Evolutionary conservation across 30 jellyfish, hydroid and myxozoan species (phyloP), one percentile per base, ranked within the genome.

Genomic region (Aurelia coerulea): DNA sequence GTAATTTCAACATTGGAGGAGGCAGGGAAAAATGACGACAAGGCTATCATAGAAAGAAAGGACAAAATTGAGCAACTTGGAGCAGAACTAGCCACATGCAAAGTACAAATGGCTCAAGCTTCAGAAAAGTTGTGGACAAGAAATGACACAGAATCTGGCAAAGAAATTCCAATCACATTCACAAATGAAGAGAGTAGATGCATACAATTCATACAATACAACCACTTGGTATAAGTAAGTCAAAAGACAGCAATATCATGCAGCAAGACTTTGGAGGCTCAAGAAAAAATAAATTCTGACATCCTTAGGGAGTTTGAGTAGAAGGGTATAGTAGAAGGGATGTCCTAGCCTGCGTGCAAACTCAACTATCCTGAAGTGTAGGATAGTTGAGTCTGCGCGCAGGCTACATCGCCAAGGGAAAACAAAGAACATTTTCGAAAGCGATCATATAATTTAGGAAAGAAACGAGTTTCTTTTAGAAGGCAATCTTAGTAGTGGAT

Each of bases 1-100:
- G 83, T 31, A n/a, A 72, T 31, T 72, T 65, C 69, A 72, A 69
- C 29, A 35, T 34, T 69, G 64, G 80, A 69, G 63, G 80, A 19
- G 35, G 80, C 80, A 69, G 80, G 80, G 12, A 19, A 12, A 69
- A 34, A 19, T 23, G 62, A 69, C 35, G 70, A 69, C 23, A 34
- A 23, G 63, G 15, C 15, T 9, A 69, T 69, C 64, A 6, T 69
- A 62, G 35, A 69, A 19, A 11, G 14, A 29, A 69, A 69, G 35
- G 80, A 15, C 58, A 69, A 34, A 31, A 23, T n/a, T 31, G 66
- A 11, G 17, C 13, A 56, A 11, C 66, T 56, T 56, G 66, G 11
- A 39, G 29, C n/a, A 62, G 73, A 62, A 62, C 6, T 62, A 62
- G 0, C 29, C 29, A 23, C 29, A 23, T 23, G 29, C 29, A 62